These are phyloP conservation scores for Atrina japonica DNA, from an alignment of 2,888 invertebrate genomes.

Conservation along the genomic window DNA sequence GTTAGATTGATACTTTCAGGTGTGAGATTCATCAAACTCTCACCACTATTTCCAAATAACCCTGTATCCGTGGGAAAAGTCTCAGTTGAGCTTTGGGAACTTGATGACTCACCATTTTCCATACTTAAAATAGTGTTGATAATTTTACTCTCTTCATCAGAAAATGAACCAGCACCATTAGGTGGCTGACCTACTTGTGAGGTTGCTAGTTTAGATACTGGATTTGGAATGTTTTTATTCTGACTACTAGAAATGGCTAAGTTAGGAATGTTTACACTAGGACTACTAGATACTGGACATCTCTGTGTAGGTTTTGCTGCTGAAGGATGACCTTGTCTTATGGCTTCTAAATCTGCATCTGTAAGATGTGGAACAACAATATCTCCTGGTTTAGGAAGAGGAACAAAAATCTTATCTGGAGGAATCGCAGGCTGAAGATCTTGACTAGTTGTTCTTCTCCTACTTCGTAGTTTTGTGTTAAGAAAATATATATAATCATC, in stretches of 20 bases:
- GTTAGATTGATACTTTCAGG: slow-evolving; percentile 69
- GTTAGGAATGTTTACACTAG: slow-evolving; percentile 16
- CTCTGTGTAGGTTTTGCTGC: slow-evolving; percentile 4
- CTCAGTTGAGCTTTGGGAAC: slow-evolving; percentile 18
- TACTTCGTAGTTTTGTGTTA: slow-evolving; percentile 74
- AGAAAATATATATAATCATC: slow-evolving; percentile 80
- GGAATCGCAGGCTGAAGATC: slow-evolving; percentile 51
- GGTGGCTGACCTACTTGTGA: slow-evolving; percentile 45
- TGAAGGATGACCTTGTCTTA: slow-evolving; percentile 51
- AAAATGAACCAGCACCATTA: slow-evolving; percentile 38
- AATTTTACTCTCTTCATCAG: slow-evolving; percentile 70
- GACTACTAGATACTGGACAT: not conserved
- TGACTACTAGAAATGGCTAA: slow-evolving; percentile 21
- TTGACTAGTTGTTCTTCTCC: slow-evolving; percentile 62
- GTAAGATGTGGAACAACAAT: slow-evolving; percentile 74
- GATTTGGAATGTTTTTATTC: slow-evolving; percentile 6
- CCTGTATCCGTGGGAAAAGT: slow-evolving; percentile 46
- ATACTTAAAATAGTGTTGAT: slow-evolving; percentile 74
- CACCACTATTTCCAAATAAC: slow-evolving; percentile 41
- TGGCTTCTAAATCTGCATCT: slow-evolving; percentile 72
- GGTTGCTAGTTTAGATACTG: slow-evolving; percentile 33
- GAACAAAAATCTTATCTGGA: slow-evolving; percentile 63
- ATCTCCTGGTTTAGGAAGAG: slow-evolving; percentile 68
- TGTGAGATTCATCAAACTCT: slow-evolving; percentile 49
- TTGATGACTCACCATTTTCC: slow-evolving; percentile 61